Base-by-base conservation (phyloP, 1,140 invertebrate genomes). In the Drosophila novamexicana region DNA sequence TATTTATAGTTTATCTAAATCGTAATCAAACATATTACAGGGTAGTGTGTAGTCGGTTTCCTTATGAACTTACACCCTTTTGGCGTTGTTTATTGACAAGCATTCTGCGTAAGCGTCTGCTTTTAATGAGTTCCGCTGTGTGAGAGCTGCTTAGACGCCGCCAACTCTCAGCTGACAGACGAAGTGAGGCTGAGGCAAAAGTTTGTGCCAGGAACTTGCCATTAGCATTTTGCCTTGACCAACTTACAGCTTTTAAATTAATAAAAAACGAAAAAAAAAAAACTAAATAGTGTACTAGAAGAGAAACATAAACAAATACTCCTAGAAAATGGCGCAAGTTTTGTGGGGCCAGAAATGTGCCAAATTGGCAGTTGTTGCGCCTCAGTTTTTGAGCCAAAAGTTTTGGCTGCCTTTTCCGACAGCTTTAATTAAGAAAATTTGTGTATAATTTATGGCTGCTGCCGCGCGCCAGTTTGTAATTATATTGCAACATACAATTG, bases 161-260 rank as follows among this genome's bases (percentile, higher is more conserved):
- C 52, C 54, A 49, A 69, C 42, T 42, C 56, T 44, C 57, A 62
- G 39, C 22, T 44, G 69, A 72, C 53, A 66, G 50, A 40, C 40
- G 37, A 37, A 54, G 18, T 63, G 40, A 34, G 10, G 22, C 50
- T 47, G 18, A 2, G 34, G 49, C n/a, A 36, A 61, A 54, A 74
- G 56, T 69, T 61, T 68, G 14, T 36, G 52, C 45, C 45, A 42
- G 52, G 56, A 75, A 59, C 47, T 49, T 75, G 45, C 58, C 67
- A 75, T 58, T 75, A 69, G 57, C 71, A 69, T 69, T 68, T 64
- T 39, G 72, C 67, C 72, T 70, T 75, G 72, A 75, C 71, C 70
- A 73, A 73, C 50, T 68, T 68, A 49, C 53, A 69, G 65, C 22
- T 69, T 74, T 56, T 50, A 74, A 74, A 68, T 74, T 52, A 75